Percentiles rank a stretch among this genome's conserved stretches.
phyloP scores from a whole-genome alignment of 2,797 vertebrate genomes.

The Rhabdomys pumilio region DNA sequence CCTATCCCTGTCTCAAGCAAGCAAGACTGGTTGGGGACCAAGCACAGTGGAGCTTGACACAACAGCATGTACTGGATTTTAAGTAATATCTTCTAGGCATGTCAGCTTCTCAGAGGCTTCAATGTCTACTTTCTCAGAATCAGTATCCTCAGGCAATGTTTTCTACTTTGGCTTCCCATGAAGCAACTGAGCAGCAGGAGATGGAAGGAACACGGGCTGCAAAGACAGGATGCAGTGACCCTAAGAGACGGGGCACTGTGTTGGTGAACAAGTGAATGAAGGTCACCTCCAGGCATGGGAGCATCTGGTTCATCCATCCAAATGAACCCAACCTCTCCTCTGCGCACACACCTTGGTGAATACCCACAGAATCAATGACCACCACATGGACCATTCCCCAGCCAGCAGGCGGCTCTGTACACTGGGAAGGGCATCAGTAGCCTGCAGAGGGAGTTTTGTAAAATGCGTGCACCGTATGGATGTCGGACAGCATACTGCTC shows the following conservation, averaged over 20 bases:
- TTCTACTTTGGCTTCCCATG: neutral
- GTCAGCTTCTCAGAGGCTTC: neutral
- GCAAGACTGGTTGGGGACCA: neutral
- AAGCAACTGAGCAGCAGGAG: neutral
- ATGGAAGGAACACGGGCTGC: neutral
- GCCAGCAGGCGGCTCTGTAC: neutral
- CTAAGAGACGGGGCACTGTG: neutral
- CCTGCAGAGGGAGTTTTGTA: neutral
- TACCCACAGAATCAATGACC: neutral
- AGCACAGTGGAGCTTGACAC: neutral
- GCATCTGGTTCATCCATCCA: neutral
- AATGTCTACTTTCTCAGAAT: constrained; percentile 14
- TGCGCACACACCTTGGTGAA: neutral
- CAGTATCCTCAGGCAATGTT: neutral
- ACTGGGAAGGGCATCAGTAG: neutral
- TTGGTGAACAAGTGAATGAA: neutral
- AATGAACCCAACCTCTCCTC: neutral
- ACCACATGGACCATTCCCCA: neutral
- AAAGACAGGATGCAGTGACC: neutral
- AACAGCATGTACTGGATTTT: neutral
- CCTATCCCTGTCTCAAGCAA: neutral
- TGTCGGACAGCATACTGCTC: neutral
- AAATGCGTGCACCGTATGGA: neutral
- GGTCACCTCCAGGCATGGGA: neutral
- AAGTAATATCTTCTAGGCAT: constrained; percentile 15